phyloP scores from a whole-genome alignment of 1,140 invertebrate species.

The Latrodectus geometricus region DNA sequence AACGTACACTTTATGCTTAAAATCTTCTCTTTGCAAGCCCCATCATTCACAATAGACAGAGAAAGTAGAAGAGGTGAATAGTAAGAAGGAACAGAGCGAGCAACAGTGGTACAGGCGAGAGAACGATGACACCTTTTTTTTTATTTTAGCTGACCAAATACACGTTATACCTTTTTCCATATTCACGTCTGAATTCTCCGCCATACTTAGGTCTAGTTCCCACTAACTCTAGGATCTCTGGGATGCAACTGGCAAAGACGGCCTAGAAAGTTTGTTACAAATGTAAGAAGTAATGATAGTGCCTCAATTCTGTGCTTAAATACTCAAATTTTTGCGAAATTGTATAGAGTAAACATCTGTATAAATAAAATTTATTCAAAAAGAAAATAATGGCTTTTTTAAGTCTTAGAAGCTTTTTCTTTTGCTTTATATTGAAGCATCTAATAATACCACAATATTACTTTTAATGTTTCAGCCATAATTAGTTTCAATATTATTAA shows the following conservation, averaged over 20 bases:
- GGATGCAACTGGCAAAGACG: slow-evolving; percentile 91
- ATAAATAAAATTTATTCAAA: too few species aligned
- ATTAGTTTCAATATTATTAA: too few species aligned
- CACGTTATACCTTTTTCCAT: slow-evolving; percentile 90
- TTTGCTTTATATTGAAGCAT: too few species aligned
- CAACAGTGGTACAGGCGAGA: slow-evolving; percentile 46
- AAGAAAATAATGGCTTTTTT: too few species aligned
- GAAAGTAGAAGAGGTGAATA: slow-evolving; percentile 41
- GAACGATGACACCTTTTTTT: slow-evolving; percentile 21
- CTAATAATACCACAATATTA: too few species aligned
- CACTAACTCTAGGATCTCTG: slow-evolving; percentile 98
- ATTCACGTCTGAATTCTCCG: slow-evolving; percentile 96
- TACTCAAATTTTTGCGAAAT: too few species aligned
- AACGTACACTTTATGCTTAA: not conserved
- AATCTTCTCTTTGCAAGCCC: slow-evolving; percentile 16
- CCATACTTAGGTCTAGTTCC: slow-evolving; percentile 97
- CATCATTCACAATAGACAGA: slow-evolving; percentile 24
- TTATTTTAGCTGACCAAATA: not conserved
- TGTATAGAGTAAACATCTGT: too few species aligned
- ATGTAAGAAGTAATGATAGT: not conserved
- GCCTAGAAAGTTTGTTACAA: slow-evolving; percentile 67
- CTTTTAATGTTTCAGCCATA: too few species aligned
- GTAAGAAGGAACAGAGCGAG: slow-evolving; percentile 33
- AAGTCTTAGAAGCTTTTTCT: too few species aligned
- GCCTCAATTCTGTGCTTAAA: not conserved